Evolutionary conservation across 2,888 invertebrate species (phyloP).

Genomic region (Meiosimyza decipiens): DNA sequence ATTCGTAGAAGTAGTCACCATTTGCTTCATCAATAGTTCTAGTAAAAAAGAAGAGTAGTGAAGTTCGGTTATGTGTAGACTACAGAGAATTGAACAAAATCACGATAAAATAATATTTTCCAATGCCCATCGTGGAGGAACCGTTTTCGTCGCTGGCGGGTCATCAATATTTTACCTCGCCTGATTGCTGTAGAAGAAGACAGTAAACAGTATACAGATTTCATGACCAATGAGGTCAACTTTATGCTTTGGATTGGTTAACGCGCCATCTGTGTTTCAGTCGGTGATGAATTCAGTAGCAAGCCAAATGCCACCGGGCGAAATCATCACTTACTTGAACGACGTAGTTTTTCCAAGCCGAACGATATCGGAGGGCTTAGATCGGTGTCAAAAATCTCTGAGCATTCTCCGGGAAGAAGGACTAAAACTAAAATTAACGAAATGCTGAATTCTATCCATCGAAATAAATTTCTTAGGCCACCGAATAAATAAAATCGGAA

Average conservation of each 20-base stretch:
- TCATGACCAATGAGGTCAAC: slow-evolving; percentile 38
- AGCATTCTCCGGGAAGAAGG: slow-evolving; percentile 36
- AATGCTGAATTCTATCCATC: slow-evolving; percentile 40
- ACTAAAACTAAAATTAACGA: slow-evolving; percentile 40
- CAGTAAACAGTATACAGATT: slow-evolving; percentile 38
- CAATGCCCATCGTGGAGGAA: slow-evolving; percentile 34
- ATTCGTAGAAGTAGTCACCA: slow-evolving; percentile 37
- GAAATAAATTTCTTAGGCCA: slow-evolving; percentile 43
- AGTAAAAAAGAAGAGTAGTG: slow-evolving; percentile 44
- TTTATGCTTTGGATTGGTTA: slow-evolving; percentile 41
- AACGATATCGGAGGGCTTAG: slow-evolving; percentile 27
- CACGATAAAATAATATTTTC: slow-evolving; percentile 9
- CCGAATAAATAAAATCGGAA: slow-evolving; percentile 39
- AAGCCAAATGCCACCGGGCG: slow-evolving; percentile 19
- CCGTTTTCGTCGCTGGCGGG: slow-evolving; percentile 33
- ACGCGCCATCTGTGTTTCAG: slow-evolving; percentile 42
- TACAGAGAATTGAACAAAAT: slow-evolving; percentile 28
- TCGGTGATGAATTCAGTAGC: slow-evolving; percentile 36
- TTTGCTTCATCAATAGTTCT: slow-evolving; percentile 42
- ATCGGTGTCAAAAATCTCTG: slow-evolving; percentile 34
- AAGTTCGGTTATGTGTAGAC: slow-evolving; percentile 31
- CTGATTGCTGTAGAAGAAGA: slow-evolving; percentile 40
- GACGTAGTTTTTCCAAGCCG: slow-evolving; percentile 30
- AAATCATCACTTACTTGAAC: slow-evolving; percentile 20
- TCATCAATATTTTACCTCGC: slow-evolving; percentile 29